A percentile compares a stretch with the other conserved stretches of the same genome.
phyloP scores from a whole-genome alignment of 2,888 invertebrate genomes.

The Hydraecia micacea region DNA sequence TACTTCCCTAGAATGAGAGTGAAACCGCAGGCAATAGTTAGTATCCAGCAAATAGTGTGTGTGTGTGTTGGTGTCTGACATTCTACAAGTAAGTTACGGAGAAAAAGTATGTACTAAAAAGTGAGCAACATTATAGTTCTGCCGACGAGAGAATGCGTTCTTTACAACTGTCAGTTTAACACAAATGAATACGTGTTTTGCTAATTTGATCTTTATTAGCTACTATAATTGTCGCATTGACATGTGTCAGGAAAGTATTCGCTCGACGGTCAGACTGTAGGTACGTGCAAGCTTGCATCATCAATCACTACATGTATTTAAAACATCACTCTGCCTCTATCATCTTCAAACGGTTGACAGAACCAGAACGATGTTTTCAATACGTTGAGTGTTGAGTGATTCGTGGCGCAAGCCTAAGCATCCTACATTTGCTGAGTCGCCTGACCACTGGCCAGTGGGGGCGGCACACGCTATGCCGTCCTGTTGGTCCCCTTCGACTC shows the following conservation, averaged over 20 bases:
- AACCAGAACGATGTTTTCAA: neutral
- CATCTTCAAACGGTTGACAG: neutral
- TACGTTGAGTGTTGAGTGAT: neutral
- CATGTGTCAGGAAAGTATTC: neutral
- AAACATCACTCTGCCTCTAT: neutral
- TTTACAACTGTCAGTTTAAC: neutral
- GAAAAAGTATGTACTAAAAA: neutral
- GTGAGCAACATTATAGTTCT: neutral
- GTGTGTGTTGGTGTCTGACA: neutral
- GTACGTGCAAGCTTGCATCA: neutral
- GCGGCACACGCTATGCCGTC: slow-evolving; percentile 24
- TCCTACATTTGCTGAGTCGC: slow-evolving; percentile 1
- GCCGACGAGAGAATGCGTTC: neutral
- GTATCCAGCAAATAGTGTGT: neutral
- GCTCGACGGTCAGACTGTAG: neutral
- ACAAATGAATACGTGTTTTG: neutral
- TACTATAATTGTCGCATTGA: neutral
- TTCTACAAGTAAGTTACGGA: slow-evolving; percentile 7
- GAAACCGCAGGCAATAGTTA: neutral
- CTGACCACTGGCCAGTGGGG: neutral
- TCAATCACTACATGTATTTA: neutral
- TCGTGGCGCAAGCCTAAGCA: neutral
- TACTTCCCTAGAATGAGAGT: neutral
- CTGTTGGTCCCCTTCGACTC: slow-evolving; percentile 14
- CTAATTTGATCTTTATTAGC: neutral